These are phyloP conservation scores for Vanessa tameamea DNA, from an alignment of 1,140 invertebrate species.

Conservation along the genomic window DNA sequence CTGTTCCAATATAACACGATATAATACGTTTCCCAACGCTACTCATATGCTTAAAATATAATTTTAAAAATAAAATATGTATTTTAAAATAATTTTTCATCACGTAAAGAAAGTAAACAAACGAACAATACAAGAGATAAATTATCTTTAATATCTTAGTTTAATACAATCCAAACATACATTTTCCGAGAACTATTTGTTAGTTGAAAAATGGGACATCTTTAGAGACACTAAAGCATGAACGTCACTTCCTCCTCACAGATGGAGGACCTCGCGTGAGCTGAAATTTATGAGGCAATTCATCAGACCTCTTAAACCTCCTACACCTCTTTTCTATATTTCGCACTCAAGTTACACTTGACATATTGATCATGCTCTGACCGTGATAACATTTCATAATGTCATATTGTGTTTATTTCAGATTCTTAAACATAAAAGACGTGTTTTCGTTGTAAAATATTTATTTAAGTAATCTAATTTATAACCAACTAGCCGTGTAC, in stretches of 20 bases:
- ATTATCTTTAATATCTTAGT: background rate
- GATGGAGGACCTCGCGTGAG: constrained; percentile 37
- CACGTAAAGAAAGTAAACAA: background rate
- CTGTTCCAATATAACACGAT: too few relatives aligned
- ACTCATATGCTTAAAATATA: too few relatives aligned
- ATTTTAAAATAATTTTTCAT: too few relatives aligned
- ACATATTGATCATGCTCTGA: constrained; percentile 26
- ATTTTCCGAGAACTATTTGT: constrained; percentile 38
- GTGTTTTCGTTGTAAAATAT: too few relatives aligned
- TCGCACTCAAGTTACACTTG: constrained; percentile 31
- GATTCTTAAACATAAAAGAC: background rate
- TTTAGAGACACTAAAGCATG: constrained; percentile 43
- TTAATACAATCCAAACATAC: background rate
- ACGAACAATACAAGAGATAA: background rate
- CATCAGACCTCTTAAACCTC: constrained; percentile 42
- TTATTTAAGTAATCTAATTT: too few relatives aligned
- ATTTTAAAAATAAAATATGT: too few relatives aligned
- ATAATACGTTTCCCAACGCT: too few relatives aligned
- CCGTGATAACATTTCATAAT: constrained; percentile 7
- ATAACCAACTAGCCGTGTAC: too few relatives aligned
- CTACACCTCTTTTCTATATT: constrained; percentile 35
- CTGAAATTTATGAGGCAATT: constrained; percentile 44
- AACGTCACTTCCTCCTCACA: constrained; percentile 42
- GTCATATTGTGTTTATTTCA: background rate
- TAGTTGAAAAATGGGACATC: constrained; percentile 41